Evolutionary conservation across 1,140 invertebrate species (phyloP), one percentile per base, ranked within the genome.

Genomic region (Brachystomella parvula): DNA sequence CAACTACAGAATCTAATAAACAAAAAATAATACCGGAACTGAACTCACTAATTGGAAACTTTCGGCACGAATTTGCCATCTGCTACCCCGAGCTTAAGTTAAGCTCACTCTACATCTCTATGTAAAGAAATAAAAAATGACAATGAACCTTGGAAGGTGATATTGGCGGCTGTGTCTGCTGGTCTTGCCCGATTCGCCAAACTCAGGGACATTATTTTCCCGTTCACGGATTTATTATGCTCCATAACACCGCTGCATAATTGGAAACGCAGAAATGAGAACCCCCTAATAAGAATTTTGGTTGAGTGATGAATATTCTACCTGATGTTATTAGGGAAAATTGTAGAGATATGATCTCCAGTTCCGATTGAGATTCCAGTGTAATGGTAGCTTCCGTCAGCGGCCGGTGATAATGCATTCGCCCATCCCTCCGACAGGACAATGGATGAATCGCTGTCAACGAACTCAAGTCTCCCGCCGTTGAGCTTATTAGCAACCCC

Each of bases 1-100:
- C 26, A 2, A 62, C 65, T 12, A 58, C 65, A 33, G 35, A 29
- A n/a, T 32, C 65, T 67, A n/a, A 15, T 9, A 30, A 63, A 6
- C 24, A 17, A 67, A 29, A 29, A 63, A 24, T 47, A 19, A 39
- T 19, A 39, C 35, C 19, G 35, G 35, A 19, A 6, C 6, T 39
- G 35, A 39, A 6, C 6, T 9, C 35, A 39, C n/a, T n/a, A n/a
- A n/a, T n/a, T n/a, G n/a, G n/a, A n/a, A n/a, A n/a, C n/a, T n/a
- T 39, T 9, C 6, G 35, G 6, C 35, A 6, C 35, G 35, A 39
- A 19, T 39, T 39, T 6, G 19, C 35, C 35, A 39, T 39, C 35
- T 39, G 35, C 35, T 19, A 39, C 35, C 35, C 6, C 19, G n/a
- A 6, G 35, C 35, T 6, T 6, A 39, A 6, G 3, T 12, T 30